Evolutionary conservation across 2,113 vertebrate genomes (phyloP).

Genomic region (Mugil cephalus): DNA sequence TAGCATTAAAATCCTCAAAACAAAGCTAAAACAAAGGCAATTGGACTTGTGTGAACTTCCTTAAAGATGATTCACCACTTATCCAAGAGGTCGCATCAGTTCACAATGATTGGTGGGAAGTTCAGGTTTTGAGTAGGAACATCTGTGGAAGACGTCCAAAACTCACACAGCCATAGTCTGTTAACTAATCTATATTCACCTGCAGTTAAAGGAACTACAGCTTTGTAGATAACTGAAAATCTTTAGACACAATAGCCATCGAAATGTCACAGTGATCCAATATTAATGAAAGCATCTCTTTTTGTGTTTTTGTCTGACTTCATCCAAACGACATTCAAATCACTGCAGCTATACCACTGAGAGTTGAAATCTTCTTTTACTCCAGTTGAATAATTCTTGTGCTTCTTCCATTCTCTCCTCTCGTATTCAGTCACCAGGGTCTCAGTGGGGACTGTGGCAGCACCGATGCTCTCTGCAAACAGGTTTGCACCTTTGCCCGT

Average conservation of each 20-base stretch:
- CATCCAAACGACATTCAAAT: neutral
- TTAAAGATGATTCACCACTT: too few species aligned
- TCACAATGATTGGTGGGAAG: too few species aligned
- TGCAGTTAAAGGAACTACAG: too few species aligned
- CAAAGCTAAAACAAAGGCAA: too few species aligned
- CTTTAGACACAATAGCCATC: neutral
- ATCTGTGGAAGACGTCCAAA: too few species aligned
- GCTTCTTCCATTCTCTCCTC: conserved; percentile 79
- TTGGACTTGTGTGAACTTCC: too few species aligned
- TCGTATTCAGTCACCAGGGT: conserved; percentile 77
- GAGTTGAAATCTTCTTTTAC: conserved; percentile 80
- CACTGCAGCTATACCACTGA: conserved; percentile 58
- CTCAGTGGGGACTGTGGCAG: conserved; percentile 68
- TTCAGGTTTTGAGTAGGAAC: too few species aligned
- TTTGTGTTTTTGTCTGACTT: neutral
- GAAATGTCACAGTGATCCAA: neutral
- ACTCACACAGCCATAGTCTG: too few species aligned
- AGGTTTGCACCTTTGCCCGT: conserved; percentile 79
- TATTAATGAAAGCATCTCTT: neutral
- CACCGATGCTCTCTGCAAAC: conserved; percentile 82
- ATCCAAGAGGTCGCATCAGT: too few species aligned
- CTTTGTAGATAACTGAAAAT: neutral
- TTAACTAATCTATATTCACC: too few species aligned
- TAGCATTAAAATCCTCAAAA: neutral
- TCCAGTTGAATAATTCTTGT: conserved; percentile 72